A percentile compares a stretch with the other conserved stretches of the same genome.
phyloP scores from a whole-genome alignment of 2,797 vertebrate species.

The Nyctalus aviator region DNA sequence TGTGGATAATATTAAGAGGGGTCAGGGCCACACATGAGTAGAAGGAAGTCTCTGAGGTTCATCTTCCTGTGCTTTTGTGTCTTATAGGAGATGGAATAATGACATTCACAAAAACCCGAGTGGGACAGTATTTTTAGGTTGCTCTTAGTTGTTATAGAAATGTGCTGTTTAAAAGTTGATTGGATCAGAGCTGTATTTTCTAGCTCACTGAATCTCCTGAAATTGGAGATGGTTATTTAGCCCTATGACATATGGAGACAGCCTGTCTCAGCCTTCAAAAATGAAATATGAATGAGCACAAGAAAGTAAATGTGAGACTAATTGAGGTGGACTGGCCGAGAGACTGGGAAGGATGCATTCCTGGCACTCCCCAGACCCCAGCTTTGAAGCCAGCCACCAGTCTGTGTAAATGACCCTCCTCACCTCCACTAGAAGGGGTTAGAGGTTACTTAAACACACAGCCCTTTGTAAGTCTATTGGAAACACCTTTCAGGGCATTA shows the following conservation, averaged over 20 bases:
- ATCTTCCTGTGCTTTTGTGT: background rate
- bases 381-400: constrained; percentile 85
- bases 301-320: constrained; percentile 82
- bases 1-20: background rate
- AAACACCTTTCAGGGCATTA: constrained; percentile 26
- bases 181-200: constrained; percentile 67
- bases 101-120: background rate
- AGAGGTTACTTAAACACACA: constrained; percentile 78
- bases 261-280: constrained; percentile 84
- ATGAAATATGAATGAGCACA: constrained; percentile 78
- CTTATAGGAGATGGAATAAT: background rate
- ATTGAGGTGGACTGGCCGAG: constrained; percentile 72
- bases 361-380: constrained; percentile 54
- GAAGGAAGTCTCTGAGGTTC: background rate
- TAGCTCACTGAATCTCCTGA: constrained; percentile 79
- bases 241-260: constrained; percentile 84
- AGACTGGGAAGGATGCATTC: constrained; percentile 66
- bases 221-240: constrained; percentile 85
- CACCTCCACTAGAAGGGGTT: constrained; percentile 71
- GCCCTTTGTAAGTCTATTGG: constrained; percentile 37
- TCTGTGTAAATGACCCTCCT: constrained; percentile 80
- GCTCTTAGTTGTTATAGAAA: constrained; percentile 7
- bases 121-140: background rate
- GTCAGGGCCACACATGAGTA: rapidly evolving
- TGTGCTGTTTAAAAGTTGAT: constrained; percentile 20